Evolutionary conservation across 2,113 vertebrate genomes (phyloP).

Genomic region (Silurus asotus): DNA sequence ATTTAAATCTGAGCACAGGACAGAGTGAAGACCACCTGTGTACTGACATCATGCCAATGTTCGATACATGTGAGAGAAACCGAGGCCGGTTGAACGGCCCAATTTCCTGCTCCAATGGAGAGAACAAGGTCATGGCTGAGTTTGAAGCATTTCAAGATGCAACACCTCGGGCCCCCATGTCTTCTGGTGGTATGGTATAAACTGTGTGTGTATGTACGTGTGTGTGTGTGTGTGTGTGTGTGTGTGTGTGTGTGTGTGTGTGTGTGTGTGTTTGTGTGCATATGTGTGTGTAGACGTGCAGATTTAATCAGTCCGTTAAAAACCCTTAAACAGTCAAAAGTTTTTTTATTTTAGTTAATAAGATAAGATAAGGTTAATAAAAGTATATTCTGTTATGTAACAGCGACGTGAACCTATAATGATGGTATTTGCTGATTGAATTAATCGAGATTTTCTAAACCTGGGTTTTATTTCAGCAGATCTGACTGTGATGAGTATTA

Average conservation of each 20-base stretch:
- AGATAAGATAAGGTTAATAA: background rate
- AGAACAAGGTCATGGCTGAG: background rate
- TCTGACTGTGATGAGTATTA: constrained; percentile 56
- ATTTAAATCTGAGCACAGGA: background rate
- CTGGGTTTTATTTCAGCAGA: background rate
- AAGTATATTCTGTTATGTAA: background rate
- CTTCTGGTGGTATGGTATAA: constrained; percentile 12
- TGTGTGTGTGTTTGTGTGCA: background rate
- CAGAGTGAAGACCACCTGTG: constrained; percentile 22
- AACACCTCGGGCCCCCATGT: background rate
- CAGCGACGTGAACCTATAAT: background rate
- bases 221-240: constrained; percentile 10
- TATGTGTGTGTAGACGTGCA: background rate
- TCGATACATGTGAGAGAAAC: background rate
- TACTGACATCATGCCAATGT: background rate
- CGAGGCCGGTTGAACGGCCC: background rate
- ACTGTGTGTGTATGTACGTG: constrained; percentile 2
- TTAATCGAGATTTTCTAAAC: background rate
- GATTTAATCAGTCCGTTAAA: background rate
- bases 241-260: background rate
- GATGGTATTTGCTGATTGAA: background rate
- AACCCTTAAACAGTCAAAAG: background rate
- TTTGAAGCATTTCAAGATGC: background rate
- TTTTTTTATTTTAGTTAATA: background rate
- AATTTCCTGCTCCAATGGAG: constrained; percentile 3